phyloP scores from a whole-genome alignment of 1,140 invertebrate genomes.

The Rhyacophila brunnea region DNA sequence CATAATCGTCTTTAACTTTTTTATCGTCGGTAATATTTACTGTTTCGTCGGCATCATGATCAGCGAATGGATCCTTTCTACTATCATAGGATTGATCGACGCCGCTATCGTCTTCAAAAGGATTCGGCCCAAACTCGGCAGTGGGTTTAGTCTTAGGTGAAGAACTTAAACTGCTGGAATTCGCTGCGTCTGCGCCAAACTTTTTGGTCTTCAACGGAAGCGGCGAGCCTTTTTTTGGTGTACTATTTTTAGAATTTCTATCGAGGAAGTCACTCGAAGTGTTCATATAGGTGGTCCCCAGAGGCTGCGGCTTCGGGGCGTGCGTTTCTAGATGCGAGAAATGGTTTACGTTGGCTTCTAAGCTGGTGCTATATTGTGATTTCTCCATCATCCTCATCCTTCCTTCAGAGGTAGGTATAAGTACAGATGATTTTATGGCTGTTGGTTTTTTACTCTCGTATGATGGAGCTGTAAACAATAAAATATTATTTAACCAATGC shows the following conservation, averaged over 20 bases:
- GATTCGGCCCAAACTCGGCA: slow-evolving; percentile 53
- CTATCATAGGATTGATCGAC: slow-evolving; percentile 64
- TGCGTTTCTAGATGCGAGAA: slow-evolving; percentile 12
- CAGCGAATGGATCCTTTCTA: slow-evolving; percentile 55
- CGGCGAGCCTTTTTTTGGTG: slow-evolving; percentile 25
- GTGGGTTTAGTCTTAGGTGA: slow-evolving; percentile 48
- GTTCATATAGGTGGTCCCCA: slow-evolving; percentile 16
- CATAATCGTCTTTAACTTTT: slow-evolving; percentile 57
- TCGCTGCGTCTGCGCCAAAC: background rate
- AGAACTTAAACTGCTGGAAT: slow-evolving; percentile 29
- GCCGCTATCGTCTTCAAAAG: slow-evolving; percentile 53
- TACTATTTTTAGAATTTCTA: slow-evolving; percentile 28
- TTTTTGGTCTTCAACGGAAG: slow-evolving; percentile 18
- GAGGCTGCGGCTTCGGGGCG: background rate
- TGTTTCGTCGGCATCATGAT: slow-evolving; percentile 44
- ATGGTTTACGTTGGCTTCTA: slow-evolving; percentile 59
- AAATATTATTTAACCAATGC: too few species aligned
- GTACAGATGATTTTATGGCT: slow-evolving; percentile 41
- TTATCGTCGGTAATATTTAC: slow-evolving; percentile 57
- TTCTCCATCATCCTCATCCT: slow-evolving; percentile 53
- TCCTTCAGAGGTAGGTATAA: slow-evolving; percentile 53
- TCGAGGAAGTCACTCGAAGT: slow-evolving; percentile 24
- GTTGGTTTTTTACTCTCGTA: slow-evolving; percentile 43
- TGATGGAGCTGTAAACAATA: slow-evolving; percentile 41
- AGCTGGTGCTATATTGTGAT: slow-evolving; percentile 57